phyloP scores from a whole-genome alignment of 30 jellyfish, hydroid and myxozoan species.

The Pelagia noctiluca region DNA sequence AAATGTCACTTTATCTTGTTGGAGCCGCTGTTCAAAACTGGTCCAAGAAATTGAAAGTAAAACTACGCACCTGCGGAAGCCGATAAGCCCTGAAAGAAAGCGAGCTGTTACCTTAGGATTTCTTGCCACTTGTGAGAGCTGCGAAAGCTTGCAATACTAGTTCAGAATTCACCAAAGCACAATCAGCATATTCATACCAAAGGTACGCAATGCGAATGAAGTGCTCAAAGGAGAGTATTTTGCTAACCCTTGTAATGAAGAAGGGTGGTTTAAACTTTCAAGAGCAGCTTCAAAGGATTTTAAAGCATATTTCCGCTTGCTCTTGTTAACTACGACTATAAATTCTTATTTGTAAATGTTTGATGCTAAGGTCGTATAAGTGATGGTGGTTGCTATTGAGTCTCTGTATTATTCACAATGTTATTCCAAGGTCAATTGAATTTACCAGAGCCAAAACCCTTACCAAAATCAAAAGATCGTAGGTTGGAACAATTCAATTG shows the following conservation, averaged over 20 bases:
- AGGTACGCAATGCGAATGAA: conserved; percentile 29
- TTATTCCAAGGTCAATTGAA: no score
- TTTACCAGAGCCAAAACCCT: no score
- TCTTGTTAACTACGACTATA: no score
- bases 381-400: no score
- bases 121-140: conserved; percentile 48
- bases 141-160: conserved; percentile 41
- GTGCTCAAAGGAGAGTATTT: conserved; percentile 20
- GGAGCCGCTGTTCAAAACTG: neutral
- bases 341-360: no score
- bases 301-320: no score
- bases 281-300: no score
- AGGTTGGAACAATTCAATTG: no score
- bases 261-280: conserved; percentile 25
- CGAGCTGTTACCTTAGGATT: conserved; percentile 55
- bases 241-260: neutral
- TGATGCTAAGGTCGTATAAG: no score
- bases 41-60: conserved; percentile 8
- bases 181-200: conserved; percentile 11
- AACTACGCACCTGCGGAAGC: conserved; percentile 22
- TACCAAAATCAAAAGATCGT: no score
- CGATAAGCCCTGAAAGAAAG: conserved; percentile 45
- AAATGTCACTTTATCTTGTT: no score
- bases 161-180: conserved; percentile 40
- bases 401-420: no score